Evolutionary conservation across 2,888 invertebrate species (phyloP), one percentile per base, ranked within the genome.

Genomic region (Eudiplozoon nipponicum): DNA sequence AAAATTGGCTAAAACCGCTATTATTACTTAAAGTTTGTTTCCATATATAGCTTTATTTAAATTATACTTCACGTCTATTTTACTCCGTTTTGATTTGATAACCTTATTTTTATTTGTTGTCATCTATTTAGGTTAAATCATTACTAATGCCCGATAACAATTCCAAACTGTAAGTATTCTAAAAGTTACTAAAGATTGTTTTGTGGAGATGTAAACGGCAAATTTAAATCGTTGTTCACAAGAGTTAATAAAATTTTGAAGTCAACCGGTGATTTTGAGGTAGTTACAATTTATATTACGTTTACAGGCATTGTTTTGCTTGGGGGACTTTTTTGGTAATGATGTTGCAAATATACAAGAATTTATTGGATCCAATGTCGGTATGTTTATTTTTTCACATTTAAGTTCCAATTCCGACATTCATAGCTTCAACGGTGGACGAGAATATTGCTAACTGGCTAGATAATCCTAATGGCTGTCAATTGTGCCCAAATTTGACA

Each of bases 271-370:
- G 17, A 31, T 15, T 31, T 31, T 31, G 31, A 31, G 5, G 31
- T 31, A 31, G 17, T 15, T 31, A 13, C 5, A 5, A 31, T 31
- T 5, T 13, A 15, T 31, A 7, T 5, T 31, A 5, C 5, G 5
- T 31, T 7, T 4, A 31, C 17, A 31, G 31, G 31, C 31, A 13
- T 15, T 31, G 5, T 31, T 31, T 13, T 31, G 31, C 13, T 5
- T 31, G 5, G 31, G 31, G 13, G 17, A 15, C 5, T 31, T 31
- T 15, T 31, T 31, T 13, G 5, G 4, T 31, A 17, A 31, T 15
- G 31, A 31, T n/a, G n/a, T n/a, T n/a, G n/a, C n/a, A 7, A 7
- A 31, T 31, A 7, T 31, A n/a, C 31, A 31, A 31, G 31, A 31
- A 17, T 31, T 31, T 7, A 5, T 31, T 5, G 13, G 11, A 15